Percentiles rank a stretch among this genome's conserved stretches.
Conservation (phyloP, 2,797 vertebrate genomes). For the Hemitrygon akajei region DNA sequence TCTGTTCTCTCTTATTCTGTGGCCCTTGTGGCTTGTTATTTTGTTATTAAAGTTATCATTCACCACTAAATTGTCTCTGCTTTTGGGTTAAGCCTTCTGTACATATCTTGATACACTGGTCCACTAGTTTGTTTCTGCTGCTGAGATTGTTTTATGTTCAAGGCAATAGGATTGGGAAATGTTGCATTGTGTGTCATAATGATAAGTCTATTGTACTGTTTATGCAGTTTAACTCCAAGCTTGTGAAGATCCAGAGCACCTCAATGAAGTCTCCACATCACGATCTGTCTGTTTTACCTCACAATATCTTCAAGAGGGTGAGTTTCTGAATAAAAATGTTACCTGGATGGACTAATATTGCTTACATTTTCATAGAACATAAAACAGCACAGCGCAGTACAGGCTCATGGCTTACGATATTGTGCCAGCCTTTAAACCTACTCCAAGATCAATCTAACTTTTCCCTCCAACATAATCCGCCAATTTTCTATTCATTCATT, state of each 20-base stretch:
- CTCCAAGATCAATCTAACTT: no score
- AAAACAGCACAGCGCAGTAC: no score
- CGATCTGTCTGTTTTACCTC: constrained; percentile 58
- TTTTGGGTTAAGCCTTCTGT: no score
- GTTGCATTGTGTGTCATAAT: not conserved
- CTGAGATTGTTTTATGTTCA: not conserved
- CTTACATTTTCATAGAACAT: constrained; percentile 16
- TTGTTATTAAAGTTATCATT: no score
- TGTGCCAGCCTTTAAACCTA: no score
- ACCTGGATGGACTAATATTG: not conserved
- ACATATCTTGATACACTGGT: not conserved
- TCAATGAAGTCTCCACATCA: constrained; percentile 55
- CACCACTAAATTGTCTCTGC: no score
- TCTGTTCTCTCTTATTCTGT: no score
- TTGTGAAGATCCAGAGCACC: constrained; percentile 70
- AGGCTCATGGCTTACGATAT: no score
- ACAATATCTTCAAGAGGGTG: constrained; percentile 82
- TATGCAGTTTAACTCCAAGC: constrained; percentile 78
- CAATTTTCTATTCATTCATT: no score
- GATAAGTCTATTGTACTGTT: constrained; percentile 40
- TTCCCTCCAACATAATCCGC: no score
- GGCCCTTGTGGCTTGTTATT: no score
- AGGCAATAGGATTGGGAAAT: not conserved
- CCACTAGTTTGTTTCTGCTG: not conserved
- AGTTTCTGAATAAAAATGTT: constrained; percentile 41